phyloP scores from a whole-genome alignment of 2,888 invertebrate genomes.

The Trichacis sp. region DNA sequence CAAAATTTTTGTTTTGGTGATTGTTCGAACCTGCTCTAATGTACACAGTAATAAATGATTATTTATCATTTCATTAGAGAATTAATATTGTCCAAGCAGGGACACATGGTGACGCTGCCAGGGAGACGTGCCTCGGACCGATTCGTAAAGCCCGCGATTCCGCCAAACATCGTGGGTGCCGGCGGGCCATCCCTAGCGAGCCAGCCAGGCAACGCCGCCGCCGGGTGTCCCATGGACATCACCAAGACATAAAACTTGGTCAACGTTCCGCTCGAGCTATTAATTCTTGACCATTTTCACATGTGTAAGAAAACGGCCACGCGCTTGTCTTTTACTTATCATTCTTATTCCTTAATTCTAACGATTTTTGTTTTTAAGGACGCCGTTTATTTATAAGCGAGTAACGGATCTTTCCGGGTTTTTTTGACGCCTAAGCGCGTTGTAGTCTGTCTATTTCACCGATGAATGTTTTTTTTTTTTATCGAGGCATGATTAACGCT shows the following conservation, averaged over 20 bases:
- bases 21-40: no score
- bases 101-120: conserved; percentile 62
- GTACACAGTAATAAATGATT: no score
- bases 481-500: neutral
- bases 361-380: conserved; percentile 22
- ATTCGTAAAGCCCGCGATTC: conserved; percentile 89
- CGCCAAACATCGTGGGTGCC: conserved; percentile 72
- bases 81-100: conserved; percentile 40
- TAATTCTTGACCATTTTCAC: conserved; percentile 45
- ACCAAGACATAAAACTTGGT: conserved; percentile 63
- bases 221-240: conserved; percentile 68
- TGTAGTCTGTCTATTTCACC: no score
- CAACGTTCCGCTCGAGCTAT: conserved; percentile 40
- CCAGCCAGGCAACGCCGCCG: conserved; percentile 51
- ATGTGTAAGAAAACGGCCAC: conserved; percentile 29
- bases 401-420: neutral
- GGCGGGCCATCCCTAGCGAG: conserved; percentile 65
- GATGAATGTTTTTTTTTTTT: neutral
- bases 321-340: conserved; percentile 10
- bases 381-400: neutral
- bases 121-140: conserved; percentile 81
- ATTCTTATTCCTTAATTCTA: conserved; percentile 20
- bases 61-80: neutral
- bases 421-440: neutral
- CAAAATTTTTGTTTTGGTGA: no score